A percentile compares a stretch with the other conserved stretches of the same genome.
These are phyloP conservation scores for Schrankia costaestrigalis DNA, from an alignment of 2,888 invertebrate genomes.

Conservation along the genomic window DNA sequence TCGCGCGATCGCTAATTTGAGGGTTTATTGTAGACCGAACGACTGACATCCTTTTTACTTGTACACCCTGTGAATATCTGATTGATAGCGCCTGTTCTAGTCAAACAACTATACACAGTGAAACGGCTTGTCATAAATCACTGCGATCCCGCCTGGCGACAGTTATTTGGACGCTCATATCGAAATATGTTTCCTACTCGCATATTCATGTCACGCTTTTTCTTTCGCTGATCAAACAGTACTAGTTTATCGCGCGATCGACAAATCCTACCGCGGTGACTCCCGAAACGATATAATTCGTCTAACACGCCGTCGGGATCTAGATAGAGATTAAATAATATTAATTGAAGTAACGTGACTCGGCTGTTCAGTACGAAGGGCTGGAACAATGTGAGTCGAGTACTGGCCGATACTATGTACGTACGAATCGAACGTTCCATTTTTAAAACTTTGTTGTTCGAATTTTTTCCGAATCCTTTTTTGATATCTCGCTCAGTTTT, in stretches of 20 bases:
- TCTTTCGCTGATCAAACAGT: conserved; percentile 48
- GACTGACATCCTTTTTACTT: conserved; percentile 65
- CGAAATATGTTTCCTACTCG: conserved; percentile 49
- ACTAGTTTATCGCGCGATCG: conserved; percentile 55
- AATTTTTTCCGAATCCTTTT: conserved; percentile 51
- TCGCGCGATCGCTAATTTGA: conserved; percentile 74
- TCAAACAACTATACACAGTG: conserved; percentile 39
- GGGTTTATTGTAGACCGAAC: conserved; percentile 67
- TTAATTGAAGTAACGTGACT: conserved; percentile 72
- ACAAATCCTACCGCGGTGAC: conserved; percentile 53
- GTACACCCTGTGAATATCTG: conserved; percentile 58
- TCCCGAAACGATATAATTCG: conserved; percentile 62
- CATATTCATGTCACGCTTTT: conserved; percentile 52
- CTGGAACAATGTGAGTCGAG: conserved; percentile 53
- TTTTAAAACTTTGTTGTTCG: conserved; percentile 47
- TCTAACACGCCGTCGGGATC: conserved; percentile 64
- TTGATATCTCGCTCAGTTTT: conserved; percentile 48
- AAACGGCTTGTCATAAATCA: conserved; percentile 46
- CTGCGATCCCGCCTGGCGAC: conserved; percentile 43
- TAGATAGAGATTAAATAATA: conserved; percentile 72
- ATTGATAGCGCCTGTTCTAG: conserved; percentile 42
- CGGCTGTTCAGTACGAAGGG: conserved; percentile 58
- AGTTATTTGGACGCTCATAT: conserved; percentile 50
- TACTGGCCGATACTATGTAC: conserved; percentile 29
- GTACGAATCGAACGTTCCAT: conserved; percentile 34